Evolutionary conservation across 2,797 vertebrate species (phyloP), one percentile per base, ranked within the genome.

Genomic region (Apogon hyalosoma): DNA sequence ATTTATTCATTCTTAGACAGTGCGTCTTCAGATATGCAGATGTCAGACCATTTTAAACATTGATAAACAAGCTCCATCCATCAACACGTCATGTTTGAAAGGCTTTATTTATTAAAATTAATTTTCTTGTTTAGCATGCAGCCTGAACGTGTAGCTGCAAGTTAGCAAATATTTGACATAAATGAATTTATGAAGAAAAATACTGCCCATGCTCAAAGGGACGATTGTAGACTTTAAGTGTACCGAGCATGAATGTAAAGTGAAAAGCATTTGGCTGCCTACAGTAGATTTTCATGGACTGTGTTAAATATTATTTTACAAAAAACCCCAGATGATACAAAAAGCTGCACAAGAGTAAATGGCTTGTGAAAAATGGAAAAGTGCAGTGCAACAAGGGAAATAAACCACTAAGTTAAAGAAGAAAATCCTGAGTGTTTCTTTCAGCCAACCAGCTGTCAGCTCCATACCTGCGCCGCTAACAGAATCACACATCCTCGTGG

Each of bases 331-430:
- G 46, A 45, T n/a, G 58, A 19, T 40, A 31, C 10, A 56, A n/a
- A 65, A 46, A 57, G 33, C 41, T 15, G n/a, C 18, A 31, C 38
- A 54, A 2, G 0, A 12, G 54, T 12, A 56, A 50, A 62, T 56
- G 42, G 54, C 46, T 13, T 52, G 54, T 52, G 40, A 39, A 42
- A 80, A 80, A 76, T 56, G 24, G 39, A 49, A 58, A 77, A 47
- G 43, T 40, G n/a, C 33, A 48, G 56, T 6, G 51, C 21, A 69
- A 38, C 43, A 8, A 31, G 71, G 66, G 62, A 77, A 71, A 75
- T 65, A 70, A 81, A 58, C 50, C 58, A 39, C 42, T 3, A 5
- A 62, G 52, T 66, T 61, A 8, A 2, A 10, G 9, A 47, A 63
- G 71, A 47, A 52, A 69, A 52, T 65, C 49, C 42, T 38, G 53